These are phyloP conservation scores for Papilio xuthus DNA, from an alignment of 1,140 invertebrate genomes.

Conservation along the genomic window DNA sequence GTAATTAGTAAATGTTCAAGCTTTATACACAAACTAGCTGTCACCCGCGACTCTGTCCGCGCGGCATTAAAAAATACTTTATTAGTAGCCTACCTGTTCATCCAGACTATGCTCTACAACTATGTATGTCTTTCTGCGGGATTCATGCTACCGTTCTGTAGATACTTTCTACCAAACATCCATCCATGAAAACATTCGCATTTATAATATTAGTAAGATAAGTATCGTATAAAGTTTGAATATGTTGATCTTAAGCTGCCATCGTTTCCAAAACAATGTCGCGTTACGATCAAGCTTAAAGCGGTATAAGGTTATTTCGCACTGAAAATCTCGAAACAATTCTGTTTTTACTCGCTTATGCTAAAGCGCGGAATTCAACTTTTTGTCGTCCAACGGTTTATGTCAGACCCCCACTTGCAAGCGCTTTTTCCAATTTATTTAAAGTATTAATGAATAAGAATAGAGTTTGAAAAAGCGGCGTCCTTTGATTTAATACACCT, in stretches of 20 bases:
- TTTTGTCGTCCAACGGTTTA: slow-evolving; percentile 66
- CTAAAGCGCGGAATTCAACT: slow-evolving; percentile 56
- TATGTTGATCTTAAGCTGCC: slow-evolving; percentile 20
- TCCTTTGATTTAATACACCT: slow-evolving; percentile 58
- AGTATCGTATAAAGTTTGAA: slow-evolving; percentile 21
- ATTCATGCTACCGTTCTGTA: too few species aligned
- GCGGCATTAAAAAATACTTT: too few species aligned
- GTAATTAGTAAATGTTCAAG: neutral
- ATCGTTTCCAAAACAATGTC: slow-evolving; percentile 33
- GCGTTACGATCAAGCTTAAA: slow-evolving; percentile 23
- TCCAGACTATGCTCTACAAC: too few species aligned
- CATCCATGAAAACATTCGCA: too few species aligned
- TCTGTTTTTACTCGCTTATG: slow-evolving; percentile 55
- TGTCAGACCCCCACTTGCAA: slow-evolving; percentile 69
- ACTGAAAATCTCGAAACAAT: slow-evolving; percentile 48
- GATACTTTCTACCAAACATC: too few species aligned
- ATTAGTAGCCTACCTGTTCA: too few species aligned
- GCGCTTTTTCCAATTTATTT: slow-evolving; percentile 71
- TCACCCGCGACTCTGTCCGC: too few species aligned
- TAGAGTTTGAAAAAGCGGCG: slow-evolving; percentile 60
- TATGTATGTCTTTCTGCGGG: too few species aligned
- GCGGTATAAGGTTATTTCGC: slow-evolving; percentile 40
- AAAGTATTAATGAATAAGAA: slow-evolving; percentile 76
- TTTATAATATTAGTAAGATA: too few species aligned
- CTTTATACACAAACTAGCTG: slow-evolving; percentile 28